phyloP scores from a whole-genome alignment of 2,113 vertebrate genomes.

The Myotis davidii region DNA sequence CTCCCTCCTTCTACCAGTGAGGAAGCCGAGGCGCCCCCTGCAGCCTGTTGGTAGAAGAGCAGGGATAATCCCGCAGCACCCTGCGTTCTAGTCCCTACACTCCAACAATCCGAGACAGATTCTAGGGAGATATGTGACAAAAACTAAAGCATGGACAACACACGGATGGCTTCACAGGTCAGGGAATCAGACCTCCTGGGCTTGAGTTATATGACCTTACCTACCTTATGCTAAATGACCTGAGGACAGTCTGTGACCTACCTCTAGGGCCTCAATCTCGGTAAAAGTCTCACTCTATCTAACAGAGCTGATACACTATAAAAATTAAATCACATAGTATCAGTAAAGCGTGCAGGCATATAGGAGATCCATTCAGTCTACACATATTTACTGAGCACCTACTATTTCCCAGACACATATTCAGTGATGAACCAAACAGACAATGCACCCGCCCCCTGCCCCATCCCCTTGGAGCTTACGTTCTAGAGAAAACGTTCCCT shows the following conservation, averaged over 20 bases:
- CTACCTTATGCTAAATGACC: neutral
- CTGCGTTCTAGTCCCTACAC: neutral
- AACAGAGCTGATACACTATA: neutral
- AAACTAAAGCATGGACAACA: too few species aligned
- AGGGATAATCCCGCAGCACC: neutral
- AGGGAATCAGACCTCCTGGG: neutral
- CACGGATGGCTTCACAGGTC: neutral
- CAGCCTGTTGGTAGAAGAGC: fast-evolving
- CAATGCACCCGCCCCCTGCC: too few species aligned
- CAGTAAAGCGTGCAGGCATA: neutral
- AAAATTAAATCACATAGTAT: neutral
- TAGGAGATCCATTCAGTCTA: fast-evolving
- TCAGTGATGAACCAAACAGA: neutral
- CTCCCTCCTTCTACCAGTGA: neutral
- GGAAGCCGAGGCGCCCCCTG: neutral
- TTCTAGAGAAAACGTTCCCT: neutral
- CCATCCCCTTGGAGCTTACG: neutral
- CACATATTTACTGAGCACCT: neutral
- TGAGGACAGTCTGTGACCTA: neutral
- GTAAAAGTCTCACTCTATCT: too few species aligned
- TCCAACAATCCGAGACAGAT: neutral
- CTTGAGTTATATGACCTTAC: fast-evolving
- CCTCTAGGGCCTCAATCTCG: neutral
- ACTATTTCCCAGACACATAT: neutral
- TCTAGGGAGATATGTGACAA: fast-evolving